Evolutionary conservation across 2,888 invertebrate species (phyloP), one percentile per base, ranked within the genome.

Genomic region (Dioctria linearis): DNA sequence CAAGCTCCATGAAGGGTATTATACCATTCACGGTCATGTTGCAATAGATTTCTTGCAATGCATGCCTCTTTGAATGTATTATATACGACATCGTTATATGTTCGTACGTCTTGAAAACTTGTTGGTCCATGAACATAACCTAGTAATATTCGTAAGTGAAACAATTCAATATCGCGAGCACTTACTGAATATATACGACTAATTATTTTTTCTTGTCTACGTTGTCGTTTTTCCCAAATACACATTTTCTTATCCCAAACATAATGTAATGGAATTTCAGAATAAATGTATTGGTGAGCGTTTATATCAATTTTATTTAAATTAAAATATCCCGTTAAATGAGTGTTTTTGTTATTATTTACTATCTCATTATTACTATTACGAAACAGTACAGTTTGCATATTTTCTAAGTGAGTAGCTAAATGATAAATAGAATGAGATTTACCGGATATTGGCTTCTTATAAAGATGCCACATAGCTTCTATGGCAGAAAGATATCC

Each of bases 121-220:
- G 79, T 82, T 76, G 82, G 75, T 61, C 80, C 82, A 49, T 54
- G 42, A 51, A 83, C 82, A 81, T 80, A 82, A 49, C 83, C 71
- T 9, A 82, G 57, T 42, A 80, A 73, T 63, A 83, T 59, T 11
- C 78, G 71, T n/a, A 82, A 78, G 59, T 83, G 82, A 43, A 81
- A 83, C 5, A 83, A 78, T 80, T 83, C 81, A 37, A 82, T 49
- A 46, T 83, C 39, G 78, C 71, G 83, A 75, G 82, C 79, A 40
- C 82, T 79, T 11, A 83, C 80, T 11, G 66, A 71, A 80, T 82
- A 83, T 76, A 83, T 54, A 4, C 83, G 63, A 49, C 80, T 13
- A 65, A 80, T 80, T 46, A 78, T 71, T 80, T 82, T 82, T 63
- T 83, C 54, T 39, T 81, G 81, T 40, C 81, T 79, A 57, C 80